Base-by-base conservation (phyloP, 2,113 vertebrate species). In the Athene cunicularia region DNA sequence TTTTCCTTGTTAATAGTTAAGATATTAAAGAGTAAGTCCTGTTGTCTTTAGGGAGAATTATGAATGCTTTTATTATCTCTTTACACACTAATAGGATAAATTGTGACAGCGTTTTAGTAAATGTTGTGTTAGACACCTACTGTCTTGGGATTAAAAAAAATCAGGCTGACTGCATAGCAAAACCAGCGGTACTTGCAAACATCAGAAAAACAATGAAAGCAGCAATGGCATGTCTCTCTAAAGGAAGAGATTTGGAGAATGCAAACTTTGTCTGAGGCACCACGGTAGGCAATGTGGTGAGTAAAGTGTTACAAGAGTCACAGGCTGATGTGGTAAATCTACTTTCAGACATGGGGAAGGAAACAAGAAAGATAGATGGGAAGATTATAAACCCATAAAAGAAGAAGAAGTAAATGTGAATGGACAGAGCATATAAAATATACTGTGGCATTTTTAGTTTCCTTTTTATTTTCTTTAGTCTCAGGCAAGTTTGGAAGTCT, bases 281-380 rank as follows among this genome's bases (percentile, higher is more conserved):
- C 8, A 20, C 0, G 3, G 19, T 20, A 45, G 39, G 39, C 30
- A 77, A 11, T 0, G 0, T 74, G 32, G 20, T 2, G 6, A 59
- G 23, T 23, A 32, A 86, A 82, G 19, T 41, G 5, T 32, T 58
- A 14, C 7, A 67, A 45, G 30, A 43, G 5, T 88, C 7, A 4
- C 14, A 58, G 45, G 10, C 35, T 71, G 5, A 1, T n/a, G 30
- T 59, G 47, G 8, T 32, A 75, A 75, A 82, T 80, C 17, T 58
- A 5, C 20, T 55, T 41, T 33, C 41, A 80, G n/a, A 32, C 30
- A 62, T 18, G 9, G n/a, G 16, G 11, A 90, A 43, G 33, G 24
- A 71, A 88, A 63, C 20, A 35, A 68, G 62, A 86, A 82, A 72
- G 80, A 62, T 22, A 85, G 32, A 62, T 72, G 15, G 20, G 24